A percentile compares a stretch with the other conserved stretches of the same genome.
Evolutionary conservation across 2,888 invertebrate genomes (phyloP).

Genomic region (Eristalis pertinax): DNA sequence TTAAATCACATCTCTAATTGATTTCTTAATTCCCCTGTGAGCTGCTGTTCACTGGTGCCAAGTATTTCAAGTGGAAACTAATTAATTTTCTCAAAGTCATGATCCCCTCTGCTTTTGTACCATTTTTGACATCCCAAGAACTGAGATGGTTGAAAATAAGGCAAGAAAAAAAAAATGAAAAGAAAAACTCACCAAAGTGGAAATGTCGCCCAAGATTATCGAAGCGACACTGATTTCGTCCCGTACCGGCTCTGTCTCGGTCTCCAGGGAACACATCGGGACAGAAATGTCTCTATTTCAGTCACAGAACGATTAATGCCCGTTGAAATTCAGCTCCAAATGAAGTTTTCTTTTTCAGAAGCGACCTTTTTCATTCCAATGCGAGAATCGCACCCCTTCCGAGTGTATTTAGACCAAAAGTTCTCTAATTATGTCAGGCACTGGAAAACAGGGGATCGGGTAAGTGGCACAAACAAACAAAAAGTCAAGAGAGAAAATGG

Average conservation of each 20-base stretch:
- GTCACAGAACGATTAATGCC: conserved; percentile 4
- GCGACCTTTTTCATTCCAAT: background rate
- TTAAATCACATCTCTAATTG: background rate
- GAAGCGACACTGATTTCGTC: conserved; percentile 1
- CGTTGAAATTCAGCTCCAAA: background rate
- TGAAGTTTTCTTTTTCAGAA: conserved; percentile 1
- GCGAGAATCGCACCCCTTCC: background rate
- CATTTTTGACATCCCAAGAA: background rate
- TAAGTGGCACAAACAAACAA: background rate
- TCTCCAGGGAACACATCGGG: background rate
- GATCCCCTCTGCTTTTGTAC: background rate
- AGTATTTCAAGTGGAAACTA: conserved; percentile 3
- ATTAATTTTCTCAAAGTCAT: background rate
- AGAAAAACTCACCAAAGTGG: background rate
- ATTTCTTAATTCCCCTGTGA: background rate
- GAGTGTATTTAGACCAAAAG: background rate
- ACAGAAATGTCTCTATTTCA: background rate
- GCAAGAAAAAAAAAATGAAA: background rate
- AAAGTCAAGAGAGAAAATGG: background rate
- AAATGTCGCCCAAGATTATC: conserved; percentile 1
- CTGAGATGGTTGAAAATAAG: background rate
- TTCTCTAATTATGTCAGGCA: conserved; percentile 3
- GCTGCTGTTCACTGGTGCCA: background rate
- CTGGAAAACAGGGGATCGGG: background rate
- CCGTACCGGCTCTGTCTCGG: background rate